Evolutionary conservation across 2,888 invertebrate species (phyloP).

Genomic region (Busseola fusca): DNA sequence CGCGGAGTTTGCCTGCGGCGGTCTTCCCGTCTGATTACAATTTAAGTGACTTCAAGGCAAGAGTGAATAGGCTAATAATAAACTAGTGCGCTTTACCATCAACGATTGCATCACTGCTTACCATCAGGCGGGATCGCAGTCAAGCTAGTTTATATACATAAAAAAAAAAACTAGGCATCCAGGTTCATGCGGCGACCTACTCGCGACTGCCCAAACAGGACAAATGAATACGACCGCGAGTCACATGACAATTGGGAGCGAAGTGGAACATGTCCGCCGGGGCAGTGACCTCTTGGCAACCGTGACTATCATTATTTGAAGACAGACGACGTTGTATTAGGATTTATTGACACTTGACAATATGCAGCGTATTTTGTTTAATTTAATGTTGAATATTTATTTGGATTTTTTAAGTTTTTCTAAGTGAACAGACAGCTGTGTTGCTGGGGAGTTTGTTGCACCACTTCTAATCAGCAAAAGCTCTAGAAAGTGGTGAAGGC

Average conservation of each 20-base stretch:
- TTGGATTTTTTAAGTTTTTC: too few species aligned
- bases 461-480: neutral
- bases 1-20: too few species aligned
- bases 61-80: too few species aligned
- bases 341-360: slow-evolving; percentile 22
- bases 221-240: slow-evolving; percentile 42
- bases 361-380: neutral
- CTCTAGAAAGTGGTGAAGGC: neutral
- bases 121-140: too few species aligned
- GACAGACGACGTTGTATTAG: slow-evolving; percentile 3
- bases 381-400: neutral
- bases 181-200: neutral
- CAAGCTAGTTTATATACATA: too few species aligned
- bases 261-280: slow-evolving; percentile 51
- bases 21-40: too few species aligned
- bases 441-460: neutral
- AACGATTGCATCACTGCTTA: too few species aligned
- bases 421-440: too few species aligned
- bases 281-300: slow-evolving; percentile 38
- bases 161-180: too few species aligned
- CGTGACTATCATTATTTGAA: slow-evolving; percentile 36
- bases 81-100: too few species aligned
- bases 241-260: slow-evolving; percentile 44
- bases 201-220: slow-evolving; percentile 5
- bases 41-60: too few species aligned